phyloP scores from a whole-genome alignment of 2,113 vertebrate genomes.

The Strix uralensis region DNA sequence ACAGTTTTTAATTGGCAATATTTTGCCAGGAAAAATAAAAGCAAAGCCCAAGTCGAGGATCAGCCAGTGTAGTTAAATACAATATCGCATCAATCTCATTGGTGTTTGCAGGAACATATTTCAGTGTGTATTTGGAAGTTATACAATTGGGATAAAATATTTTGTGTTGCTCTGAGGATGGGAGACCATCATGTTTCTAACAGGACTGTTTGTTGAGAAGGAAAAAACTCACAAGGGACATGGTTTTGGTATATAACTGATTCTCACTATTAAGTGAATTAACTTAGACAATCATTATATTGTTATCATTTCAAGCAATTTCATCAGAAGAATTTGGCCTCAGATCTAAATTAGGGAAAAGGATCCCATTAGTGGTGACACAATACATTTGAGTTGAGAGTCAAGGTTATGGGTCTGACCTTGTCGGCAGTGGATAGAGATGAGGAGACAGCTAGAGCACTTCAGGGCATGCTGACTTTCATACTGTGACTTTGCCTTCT shows the following conservation, averaged over 20 bases:
- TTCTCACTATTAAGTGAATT: not conserved
- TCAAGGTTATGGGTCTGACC: not conserved
- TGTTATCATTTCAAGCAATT: not conserved
- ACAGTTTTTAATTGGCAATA: not conserved
- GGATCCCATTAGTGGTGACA: not conserved
- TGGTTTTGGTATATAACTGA: not conserved
- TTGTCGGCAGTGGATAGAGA: not conserved
- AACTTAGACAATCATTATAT: not conserved
- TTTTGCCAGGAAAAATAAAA: not conserved
- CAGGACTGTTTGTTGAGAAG: not conserved
- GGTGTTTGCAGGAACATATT: not conserved
- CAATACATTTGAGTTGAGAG: not conserved
- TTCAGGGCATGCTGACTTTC: not conserved
- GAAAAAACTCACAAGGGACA: not conserved
- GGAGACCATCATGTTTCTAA: not conserved
- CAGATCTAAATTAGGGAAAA: not conserved
- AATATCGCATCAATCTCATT: not conserved
- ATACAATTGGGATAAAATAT: not conserved
- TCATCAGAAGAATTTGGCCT: not conserved
- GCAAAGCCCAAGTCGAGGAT: not conserved
- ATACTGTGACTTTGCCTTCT: not conserved
- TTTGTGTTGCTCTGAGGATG: not conserved
- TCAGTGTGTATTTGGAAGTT: not conserved
- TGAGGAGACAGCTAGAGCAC: not conserved
- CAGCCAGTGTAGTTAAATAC: not conserved